Evolutionary conservation across 2,888 invertebrate genomes (phyloP).

Genomic region (Mesorhabditis spiculigera): DNA sequence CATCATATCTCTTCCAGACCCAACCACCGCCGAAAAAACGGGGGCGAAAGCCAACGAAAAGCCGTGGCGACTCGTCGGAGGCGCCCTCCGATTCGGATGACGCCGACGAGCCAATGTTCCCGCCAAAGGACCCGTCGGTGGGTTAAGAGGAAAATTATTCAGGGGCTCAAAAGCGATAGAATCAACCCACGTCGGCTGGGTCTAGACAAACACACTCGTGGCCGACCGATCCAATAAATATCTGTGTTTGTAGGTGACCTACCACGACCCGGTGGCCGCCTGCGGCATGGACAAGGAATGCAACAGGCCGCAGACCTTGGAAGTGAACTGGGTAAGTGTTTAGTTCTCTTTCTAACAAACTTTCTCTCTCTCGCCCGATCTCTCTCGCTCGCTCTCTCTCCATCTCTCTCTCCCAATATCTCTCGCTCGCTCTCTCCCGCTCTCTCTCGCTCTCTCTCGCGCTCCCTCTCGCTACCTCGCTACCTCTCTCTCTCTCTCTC

Average conservation of each 20-base stretch:
- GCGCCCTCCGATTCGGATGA: not conserved
- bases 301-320: constrained; percentile 18
- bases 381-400: no score
- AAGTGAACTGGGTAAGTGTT: constrained; percentile 26
- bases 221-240: no score
- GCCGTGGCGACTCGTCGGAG: constrained; percentile 7
- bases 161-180: not conserved
- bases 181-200: no score
- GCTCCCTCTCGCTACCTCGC: no score
- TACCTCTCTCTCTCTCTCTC: no score
- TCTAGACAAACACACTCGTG: no score
- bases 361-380: not conserved
- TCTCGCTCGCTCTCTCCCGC: no score
- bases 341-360: not conserved
- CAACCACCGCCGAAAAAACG: not conserved
- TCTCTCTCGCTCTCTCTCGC: no score
- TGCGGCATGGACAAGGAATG: constrained; percentile 14
- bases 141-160: not conserved
- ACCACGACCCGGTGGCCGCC: constrained; percentile 7
- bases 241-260: not conserved
- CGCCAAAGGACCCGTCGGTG: not conserved
- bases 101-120: not conserved
- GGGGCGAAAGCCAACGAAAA: not conserved
- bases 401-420: no score
- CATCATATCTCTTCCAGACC: not conserved